A percentile compares a stretch with the other conserved stretches of the same genome.
Conservation (phyloP, 2,113 vertebrate species). For the Scortum barcoo region DNA sequence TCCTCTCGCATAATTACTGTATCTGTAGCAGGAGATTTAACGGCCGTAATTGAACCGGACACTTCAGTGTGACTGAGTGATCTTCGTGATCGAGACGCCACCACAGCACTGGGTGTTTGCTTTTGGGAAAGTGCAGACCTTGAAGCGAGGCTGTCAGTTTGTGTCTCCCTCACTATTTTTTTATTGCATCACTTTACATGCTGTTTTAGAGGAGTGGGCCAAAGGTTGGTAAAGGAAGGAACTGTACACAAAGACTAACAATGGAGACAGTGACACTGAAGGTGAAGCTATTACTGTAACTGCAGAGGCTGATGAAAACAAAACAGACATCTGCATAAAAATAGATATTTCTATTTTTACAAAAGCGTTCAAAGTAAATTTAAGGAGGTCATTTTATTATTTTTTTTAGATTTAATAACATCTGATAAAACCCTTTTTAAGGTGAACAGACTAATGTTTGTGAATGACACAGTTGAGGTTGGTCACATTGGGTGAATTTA, state of each 20-base stretch:
- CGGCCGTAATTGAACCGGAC: slow-evolving; percentile 58
- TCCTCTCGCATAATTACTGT: slow-evolving; percentile 65
- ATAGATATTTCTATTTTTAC: slow-evolving; percentile 45
- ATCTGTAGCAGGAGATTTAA: slow-evolving; percentile 71
- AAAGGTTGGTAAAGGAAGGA: slow-evolving; percentile 44
- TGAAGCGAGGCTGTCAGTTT: slow-evolving; percentile 68
- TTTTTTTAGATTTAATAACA: no score
- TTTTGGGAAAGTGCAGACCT: slow-evolving; percentile 40
- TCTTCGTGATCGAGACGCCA: slow-evolving; percentile 54
- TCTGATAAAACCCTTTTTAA: background rate
- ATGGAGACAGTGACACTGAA: slow-evolving; percentile 36
- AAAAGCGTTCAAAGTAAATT: background rate
- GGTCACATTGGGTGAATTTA: background rate
- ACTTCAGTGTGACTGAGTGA: slow-evolving; percentile 59
- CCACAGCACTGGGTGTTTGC: slow-evolving; percentile 65
- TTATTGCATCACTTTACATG: slow-evolving; percentile 62
- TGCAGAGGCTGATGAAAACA: slow-evolving; percentile 11
- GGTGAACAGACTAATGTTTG: background rate
- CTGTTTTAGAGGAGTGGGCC: slow-evolving; percentile 60
- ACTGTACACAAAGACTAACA: slow-evolving; percentile 32
- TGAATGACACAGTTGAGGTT: background rate
- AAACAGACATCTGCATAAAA: slow-evolving; percentile 26
- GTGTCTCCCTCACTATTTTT: slow-evolving; percentile 53
- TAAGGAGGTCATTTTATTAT: no score
- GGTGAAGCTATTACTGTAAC: slow-evolving; percentile 55